phyloP scores from a whole-genome alignment of 2,797 vertebrate species.

The Tolypeutes matacus region DNA sequence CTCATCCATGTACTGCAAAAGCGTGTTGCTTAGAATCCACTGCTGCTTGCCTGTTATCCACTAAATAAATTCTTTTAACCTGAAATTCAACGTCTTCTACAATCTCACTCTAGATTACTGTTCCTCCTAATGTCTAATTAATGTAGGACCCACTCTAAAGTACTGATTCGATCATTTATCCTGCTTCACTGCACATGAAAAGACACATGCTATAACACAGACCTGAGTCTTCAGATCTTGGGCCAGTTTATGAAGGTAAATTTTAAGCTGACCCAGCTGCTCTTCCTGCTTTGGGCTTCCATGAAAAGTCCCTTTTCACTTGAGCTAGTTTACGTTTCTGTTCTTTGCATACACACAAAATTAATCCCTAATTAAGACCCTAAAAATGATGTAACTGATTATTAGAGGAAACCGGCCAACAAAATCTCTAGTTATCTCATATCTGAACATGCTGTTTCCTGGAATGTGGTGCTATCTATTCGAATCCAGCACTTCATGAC shows the following conservation, averaged over 20 bases:
- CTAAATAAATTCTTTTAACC: background rate
- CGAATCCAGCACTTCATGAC: background rate
- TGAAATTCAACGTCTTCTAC: background rate
- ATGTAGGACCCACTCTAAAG: background rate
- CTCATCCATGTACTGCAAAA: background rate
- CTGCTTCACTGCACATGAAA: background rate
- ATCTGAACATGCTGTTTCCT: background rate
- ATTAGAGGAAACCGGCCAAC: background rate
- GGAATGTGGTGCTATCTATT: background rate
- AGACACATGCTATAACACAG: background rate
- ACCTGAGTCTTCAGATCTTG: background rate
- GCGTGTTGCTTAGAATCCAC: background rate
- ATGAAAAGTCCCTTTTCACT: background rate
- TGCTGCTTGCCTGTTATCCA: background rate
- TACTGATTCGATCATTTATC: background rate
- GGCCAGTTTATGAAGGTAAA: background rate
- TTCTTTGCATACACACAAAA: background rate
- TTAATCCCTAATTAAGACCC: background rate
- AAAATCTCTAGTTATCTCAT: background rate
- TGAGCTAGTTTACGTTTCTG: background rate
- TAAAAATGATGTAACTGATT: background rate
- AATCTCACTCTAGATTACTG: background rate
- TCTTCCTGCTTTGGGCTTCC: background rate
- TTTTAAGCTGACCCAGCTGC: background rate
- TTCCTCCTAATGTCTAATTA: constrained; percentile 3